Evolutionary conservation across 1,140 invertebrate species (phyloP), one percentile per base, ranked within the genome.

Genomic region (Linepithema humile): DNA sequence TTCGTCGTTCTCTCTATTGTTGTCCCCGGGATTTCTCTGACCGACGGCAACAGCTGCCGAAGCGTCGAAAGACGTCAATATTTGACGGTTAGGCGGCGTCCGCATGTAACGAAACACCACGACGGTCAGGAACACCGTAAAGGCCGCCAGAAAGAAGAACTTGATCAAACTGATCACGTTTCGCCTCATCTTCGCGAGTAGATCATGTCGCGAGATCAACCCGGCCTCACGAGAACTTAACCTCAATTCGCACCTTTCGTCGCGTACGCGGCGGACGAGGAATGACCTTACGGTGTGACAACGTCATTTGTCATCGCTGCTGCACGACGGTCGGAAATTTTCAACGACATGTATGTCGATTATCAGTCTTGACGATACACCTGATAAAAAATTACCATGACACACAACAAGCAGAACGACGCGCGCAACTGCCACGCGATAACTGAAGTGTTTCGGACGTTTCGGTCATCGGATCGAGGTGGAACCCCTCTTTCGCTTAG

Each of bases 111-210:
- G 92, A 80, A 95, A 95, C 43, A 95, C 84, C 0, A 95, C 84
- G 0, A 94, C 92, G 43, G 94, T 95, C 10, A 94, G 86, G n/a
- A 95, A 89, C 20, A 95, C 92, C 6, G 94, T 94, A 23, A 94
- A 89, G n/a, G 88, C 83, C 40, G 93, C 93, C n/a, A 95, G 84
- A 17, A 91, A 88, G 59, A 93, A 86, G 82, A 95, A 95, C 83
- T 95, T 95, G 38, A 94, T 84, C 75, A 94, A 85, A 90, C 94
- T 94, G 85, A 94, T 90, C 40, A 94, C 90, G 91, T 94, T 94
- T 55, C 94, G 93, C 88, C 90, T 94, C 94, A 94, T 94, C 84
- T 86, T 94, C 73, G 74, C 74, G 82, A 67, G 60, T 48, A 72
- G 48, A 60, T 82, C 89, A 91, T 91, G 77, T 84, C 83, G 86